phyloP scores from a whole-genome alignment of 1,140 invertebrate species.

The Anoplolepis gracilipes region DNA sequence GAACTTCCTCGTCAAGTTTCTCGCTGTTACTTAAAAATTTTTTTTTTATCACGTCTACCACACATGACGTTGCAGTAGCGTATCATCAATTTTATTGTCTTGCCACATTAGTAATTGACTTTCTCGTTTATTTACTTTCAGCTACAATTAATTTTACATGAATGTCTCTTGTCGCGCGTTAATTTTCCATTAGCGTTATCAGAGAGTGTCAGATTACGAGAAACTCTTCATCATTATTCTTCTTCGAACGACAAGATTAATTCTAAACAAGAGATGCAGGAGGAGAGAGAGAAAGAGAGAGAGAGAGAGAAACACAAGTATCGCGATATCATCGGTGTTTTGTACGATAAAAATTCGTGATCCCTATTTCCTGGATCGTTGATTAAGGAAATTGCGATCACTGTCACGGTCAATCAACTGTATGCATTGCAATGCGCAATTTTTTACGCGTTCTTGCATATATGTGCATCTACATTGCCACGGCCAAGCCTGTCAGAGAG shows the following conservation, averaged over 20 bases:
- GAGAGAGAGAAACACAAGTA: not conserved
- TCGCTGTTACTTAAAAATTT: not conserved
- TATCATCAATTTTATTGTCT: not conserved
- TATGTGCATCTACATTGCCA: not conserved
- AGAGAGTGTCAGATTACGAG: not conserved
- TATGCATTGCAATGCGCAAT: not conserved
- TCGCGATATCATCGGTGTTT: not conserved
- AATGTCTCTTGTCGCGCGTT: not conserved
- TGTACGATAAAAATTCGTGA: not conserved
- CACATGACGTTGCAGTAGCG: not conserved
- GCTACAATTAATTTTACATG: no score
- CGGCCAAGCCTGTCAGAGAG: not conserved
- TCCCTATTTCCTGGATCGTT: slow-evolving; percentile 9
- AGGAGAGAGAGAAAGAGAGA: not conserved
- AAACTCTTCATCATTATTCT: not conserved
- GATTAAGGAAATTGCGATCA: slow-evolving; percentile 35
- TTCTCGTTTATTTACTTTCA: slow-evolving; percentile 38
- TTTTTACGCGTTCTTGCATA: not conserved
- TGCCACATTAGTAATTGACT: slow-evolving; percentile 15
- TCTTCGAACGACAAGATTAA: not conserved
- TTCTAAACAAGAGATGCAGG: not conserved
- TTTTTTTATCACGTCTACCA: no score
- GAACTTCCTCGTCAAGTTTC: not conserved
- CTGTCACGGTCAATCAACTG: slow-evolving; percentile 27
- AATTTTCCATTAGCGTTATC: not conserved